phyloP scores from a whole-genome alignment of 2,113 vertebrate species.

The Equus przewalskii region DNA sequence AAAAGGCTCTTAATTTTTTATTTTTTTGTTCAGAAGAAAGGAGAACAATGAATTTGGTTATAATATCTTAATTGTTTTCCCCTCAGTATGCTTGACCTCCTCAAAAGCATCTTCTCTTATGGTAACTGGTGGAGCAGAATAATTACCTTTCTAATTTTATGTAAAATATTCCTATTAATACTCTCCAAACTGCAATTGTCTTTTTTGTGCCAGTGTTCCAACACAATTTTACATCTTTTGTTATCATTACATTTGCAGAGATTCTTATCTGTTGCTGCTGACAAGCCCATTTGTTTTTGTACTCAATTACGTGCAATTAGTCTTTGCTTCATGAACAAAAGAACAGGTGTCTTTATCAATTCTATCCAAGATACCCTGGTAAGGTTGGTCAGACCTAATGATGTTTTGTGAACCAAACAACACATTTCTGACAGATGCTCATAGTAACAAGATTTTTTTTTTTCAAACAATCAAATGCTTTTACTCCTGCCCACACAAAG shows the following conservation, averaged over 20 bases:
- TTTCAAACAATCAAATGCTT: constrained; percentile 66
- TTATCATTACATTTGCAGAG: constrained; percentile 70
- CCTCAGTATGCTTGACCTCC: constrained; percentile 52
- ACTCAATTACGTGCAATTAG: constrained; percentile 82
- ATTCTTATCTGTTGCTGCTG: constrained; percentile 74
- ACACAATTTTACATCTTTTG: constrained; percentile 65
- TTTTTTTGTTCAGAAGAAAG: constrained; percentile 38
- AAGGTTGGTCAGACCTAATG: constrained; percentile 67
- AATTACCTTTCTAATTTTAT: constrained; percentile 77
- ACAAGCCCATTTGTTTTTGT: constrained; percentile 72
- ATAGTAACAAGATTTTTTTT: constrained; percentile 75
- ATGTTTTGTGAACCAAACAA: constrained; percentile 70
- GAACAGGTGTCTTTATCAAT: constrained; percentile 82
- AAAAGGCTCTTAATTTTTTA: not conserved
- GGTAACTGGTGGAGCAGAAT: constrained; percentile 68
- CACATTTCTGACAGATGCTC: constrained; percentile 73
- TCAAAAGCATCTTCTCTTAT: constrained; percentile 55
- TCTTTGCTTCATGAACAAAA: constrained; percentile 81
- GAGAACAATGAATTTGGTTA: constrained; percentile 54
- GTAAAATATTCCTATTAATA: constrained; percentile 81
- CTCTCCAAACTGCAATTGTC: constrained; percentile 62
- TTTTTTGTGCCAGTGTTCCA: constrained; percentile 64
- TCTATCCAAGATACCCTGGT: constrained; percentile 46
- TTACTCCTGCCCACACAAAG: constrained; percentile 68
- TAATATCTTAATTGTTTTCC: constrained; percentile 56